Evolutionary conservation across 2,888 invertebrate species (phyloP).

Genomic region (Meta bourneti): DNA sequence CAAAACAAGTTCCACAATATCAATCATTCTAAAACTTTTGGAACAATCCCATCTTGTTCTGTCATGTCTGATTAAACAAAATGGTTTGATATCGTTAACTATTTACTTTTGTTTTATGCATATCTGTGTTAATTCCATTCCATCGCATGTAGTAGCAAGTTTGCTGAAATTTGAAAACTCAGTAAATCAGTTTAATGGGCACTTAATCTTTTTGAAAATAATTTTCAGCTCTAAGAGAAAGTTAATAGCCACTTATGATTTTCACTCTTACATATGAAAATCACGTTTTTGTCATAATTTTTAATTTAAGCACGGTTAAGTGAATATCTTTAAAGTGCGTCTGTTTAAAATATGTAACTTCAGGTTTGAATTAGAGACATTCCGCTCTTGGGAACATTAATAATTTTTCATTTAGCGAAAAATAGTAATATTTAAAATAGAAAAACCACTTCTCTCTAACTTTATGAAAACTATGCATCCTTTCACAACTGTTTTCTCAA

Average conservation of each 20-base stretch:
- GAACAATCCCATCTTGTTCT: no score
- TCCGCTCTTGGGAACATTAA: neutral
- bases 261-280: neutral
- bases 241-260: neutral
- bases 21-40: no score
- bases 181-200: constrained; percentile 2
- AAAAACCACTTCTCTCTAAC: no score
- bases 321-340: constrained; percentile 28
- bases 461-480: no score
- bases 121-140: no score
- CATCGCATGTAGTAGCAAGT: no score
- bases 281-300: constrained; percentile 26
- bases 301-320: constrained; percentile 18
- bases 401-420: neutral
- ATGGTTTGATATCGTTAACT: no score
- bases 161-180: neutral
- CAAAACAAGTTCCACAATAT: no score
- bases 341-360: neutral
- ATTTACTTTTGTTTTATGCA: no score
- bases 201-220: neutral
- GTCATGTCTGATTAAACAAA: no score
- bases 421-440: no score
- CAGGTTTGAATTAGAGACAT: constrained; percentile 2
- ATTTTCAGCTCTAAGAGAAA: neutral
- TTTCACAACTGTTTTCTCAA: no score